Evolutionary conservation across 2,888 invertebrate species (phyloP).

Genomic region (Cenopis cana): DNA sequence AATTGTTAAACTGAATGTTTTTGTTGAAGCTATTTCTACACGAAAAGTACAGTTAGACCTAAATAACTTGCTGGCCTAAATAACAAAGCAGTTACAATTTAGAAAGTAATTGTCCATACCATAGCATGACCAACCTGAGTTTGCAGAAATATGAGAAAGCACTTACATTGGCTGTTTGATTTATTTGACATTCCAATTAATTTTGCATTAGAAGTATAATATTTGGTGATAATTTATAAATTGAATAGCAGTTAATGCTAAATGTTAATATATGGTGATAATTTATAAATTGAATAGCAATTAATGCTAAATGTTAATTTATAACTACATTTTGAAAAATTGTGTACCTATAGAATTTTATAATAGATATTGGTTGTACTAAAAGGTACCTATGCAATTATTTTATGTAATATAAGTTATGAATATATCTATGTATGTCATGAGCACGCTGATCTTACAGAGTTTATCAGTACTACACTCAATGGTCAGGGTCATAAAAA

Average conservation of each 20-base stretch:
- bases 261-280: not conserved
- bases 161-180: constrained; percentile 24
- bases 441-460: not conserved
- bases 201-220: not conserved
- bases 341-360: not conserved
- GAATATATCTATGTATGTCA: not conserved
- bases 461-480: constrained; percentile 2
- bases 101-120: constrained; percentile 38
- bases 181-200: constrained; percentile 26
- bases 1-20: not conserved
- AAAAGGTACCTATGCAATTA: not conserved
- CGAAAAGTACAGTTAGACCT: constrained; percentile 33
- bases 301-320: not conserved
- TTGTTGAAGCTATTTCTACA: not conserved
- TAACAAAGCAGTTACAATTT: constrained; percentile 31
- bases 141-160: constrained; percentile 28
- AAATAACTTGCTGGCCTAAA: constrained; percentile 40
- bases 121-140: constrained; percentile 40
- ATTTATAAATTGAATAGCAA: constrained; percentile 3
- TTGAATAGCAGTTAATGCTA: not conserved
- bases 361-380: not conserved
- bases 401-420: not conserved
- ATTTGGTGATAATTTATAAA: constrained; percentile 1
- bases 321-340: not conserved
- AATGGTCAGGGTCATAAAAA: constrained; percentile 8